Conservation (phyloP, 2,113 vertebrate species). For the Gobiocypris rarus region DNA sequence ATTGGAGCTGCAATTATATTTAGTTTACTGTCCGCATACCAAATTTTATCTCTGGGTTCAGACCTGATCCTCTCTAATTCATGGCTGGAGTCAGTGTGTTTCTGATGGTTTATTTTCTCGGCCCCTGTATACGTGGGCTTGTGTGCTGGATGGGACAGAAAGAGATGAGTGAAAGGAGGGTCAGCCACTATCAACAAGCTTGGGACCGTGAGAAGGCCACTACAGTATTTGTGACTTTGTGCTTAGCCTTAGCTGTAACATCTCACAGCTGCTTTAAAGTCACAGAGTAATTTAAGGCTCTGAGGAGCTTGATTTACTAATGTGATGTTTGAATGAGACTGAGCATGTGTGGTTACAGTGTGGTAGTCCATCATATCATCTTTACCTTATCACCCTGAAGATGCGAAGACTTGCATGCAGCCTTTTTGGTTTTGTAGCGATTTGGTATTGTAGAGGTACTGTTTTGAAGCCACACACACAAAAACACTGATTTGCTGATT, state of each 20-base stretch:
- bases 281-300: constrained; percentile 44
- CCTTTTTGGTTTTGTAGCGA: constrained; percentile 30
- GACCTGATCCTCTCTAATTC: constrained; percentile 66
- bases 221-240: constrained; percentile 69
- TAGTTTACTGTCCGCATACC: constrained; percentile 62
- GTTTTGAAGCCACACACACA: constrained; percentile 24
- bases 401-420: not conserved
- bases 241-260: constrained; percentile 69
- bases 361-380: constrained; percentile 6
- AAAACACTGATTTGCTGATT: not conserved
- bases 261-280: constrained; percentile 34
- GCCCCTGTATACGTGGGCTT: constrained; percentile 66
- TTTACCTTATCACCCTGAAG: constrained; percentile 11
- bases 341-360: not conserved
- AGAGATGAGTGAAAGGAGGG: constrained; percentile 58
- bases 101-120: constrained; percentile 72
- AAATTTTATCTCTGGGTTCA: constrained; percentile 63
- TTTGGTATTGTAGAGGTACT: not conserved
- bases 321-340: not conserved
- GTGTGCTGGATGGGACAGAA: constrained; percentile 66
- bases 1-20: not conserved
- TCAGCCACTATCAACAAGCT: constrained; percentile 75
- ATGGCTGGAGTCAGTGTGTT: constrained; percentile 48
- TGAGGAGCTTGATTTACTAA: not conserved
- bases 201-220: constrained; percentile 75